Evolutionary conservation across 2,797 vertebrate species (phyloP).

Genomic region (Merluccius polli): DNA sequence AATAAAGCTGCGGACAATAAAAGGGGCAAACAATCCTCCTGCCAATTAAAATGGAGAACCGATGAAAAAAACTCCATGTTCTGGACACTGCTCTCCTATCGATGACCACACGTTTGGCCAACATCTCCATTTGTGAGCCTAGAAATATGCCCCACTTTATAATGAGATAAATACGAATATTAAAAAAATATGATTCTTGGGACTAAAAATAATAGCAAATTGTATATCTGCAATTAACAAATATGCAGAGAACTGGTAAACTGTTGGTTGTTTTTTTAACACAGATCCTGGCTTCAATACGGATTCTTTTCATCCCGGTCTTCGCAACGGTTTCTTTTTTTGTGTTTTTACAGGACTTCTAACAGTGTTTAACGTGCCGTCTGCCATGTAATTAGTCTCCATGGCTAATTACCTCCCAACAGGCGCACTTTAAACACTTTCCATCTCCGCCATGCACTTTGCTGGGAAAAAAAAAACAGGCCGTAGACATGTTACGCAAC

Average conservation of each 20-base stretch:
- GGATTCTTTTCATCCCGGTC: constrained; percentile 25
- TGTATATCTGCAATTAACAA: background rate
- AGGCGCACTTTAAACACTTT: constrained; percentile 52
- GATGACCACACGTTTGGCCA: background rate
- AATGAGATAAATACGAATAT: background rate
- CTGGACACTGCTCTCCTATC: constrained; percentile 26
- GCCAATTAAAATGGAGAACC: constrained; percentile 62
- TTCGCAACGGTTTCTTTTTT: constrained; percentile 4
- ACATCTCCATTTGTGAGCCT: constrained; percentile 7
- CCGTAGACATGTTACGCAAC: background rate
- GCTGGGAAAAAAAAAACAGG: constrained; percentile 11
- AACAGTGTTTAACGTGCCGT: constrained; percentile 40
- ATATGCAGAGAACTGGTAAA: too few relatives aligned
- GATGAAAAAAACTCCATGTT: constrained; percentile 45
- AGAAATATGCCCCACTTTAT: background rate
- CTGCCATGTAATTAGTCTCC: constrained; percentile 56
- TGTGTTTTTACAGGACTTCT: constrained; percentile 36
- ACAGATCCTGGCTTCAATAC: constrained; percentile 27
- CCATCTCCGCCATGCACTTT: constrained; percentile 37
- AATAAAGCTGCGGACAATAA: constrained; percentile 53
- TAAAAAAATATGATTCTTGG: background rate
- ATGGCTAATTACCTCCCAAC: constrained; percentile 46
- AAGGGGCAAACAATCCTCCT: constrained; percentile 52
- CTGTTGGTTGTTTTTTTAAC: background rate
- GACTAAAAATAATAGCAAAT: background rate